Evolutionary conservation across 2,797 vertebrate species (phyloP), one percentile per base, ranked within the genome.

Genomic region (Enteromius paludinosus): DNA sequence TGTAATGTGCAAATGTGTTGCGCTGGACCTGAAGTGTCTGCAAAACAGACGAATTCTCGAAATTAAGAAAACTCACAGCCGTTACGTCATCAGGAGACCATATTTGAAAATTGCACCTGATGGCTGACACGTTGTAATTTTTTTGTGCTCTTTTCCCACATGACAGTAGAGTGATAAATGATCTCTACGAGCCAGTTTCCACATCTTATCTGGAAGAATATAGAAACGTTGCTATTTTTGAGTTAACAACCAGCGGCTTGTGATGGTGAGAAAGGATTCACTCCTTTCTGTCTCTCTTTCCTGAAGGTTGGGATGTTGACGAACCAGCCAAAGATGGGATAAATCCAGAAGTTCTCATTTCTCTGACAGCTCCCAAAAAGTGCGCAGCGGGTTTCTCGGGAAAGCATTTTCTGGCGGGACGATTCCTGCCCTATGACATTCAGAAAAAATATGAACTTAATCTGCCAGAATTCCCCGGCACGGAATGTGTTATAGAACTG

Each of bases 391-490:
- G 93, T 84, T 98, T 98, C 90, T 93, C 94, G 0, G 98, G 97
- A 79, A 96, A 97, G 90, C 98, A 98, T 91, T 97, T 97, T 70
- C 94, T 98, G 89, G 97, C 97, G 0, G 97, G 97, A 75, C 94
- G 98, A 25, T 98, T 97, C 91, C 94, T 99, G 85, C 97, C 98
- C 0, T 96, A 97, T 25, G 97, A 98, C 35, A 93, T 98, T 89
- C 97, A 96, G 93, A 97, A 96, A 89, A 99, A 98, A 91, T 98
- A 96, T 0, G 96, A 97, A 78, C 95, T 98, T 75, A 96, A 96
- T 90, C 94, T 96, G 43, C 98, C 97, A 1, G 94, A 95, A 9
- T 98, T 95, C 85, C 90, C 96, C 0, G 97, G 97, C 91, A 98
- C 97, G 82, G 97, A 98, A 88, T 96, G 94, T 87, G 93, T 98